A percentile compares a stretch with the other conserved stretches of the same genome.
These are phyloP conservation scores for Ephydatia muelleri DNA, from an alignment of 37 sponge, comb jelly and placozoan genomes.

Conservation along the genomic window DNA sequence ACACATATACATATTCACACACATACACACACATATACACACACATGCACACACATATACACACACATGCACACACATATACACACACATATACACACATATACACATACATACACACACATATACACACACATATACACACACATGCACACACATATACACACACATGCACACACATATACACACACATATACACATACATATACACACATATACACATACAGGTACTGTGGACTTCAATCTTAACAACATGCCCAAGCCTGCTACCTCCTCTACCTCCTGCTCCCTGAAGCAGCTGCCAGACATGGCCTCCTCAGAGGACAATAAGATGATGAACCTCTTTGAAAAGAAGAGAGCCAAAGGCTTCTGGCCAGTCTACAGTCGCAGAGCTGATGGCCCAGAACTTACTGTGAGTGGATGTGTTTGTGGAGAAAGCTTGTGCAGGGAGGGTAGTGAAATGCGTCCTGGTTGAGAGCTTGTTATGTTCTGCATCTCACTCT, in stretches of 20 bases:
- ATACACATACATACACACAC: background rate
- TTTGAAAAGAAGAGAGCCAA: slow-evolving; percentile 75
- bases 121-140: background rate
- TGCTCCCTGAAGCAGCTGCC: background rate
- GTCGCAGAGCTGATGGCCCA: background rate
- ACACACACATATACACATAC: background rate
- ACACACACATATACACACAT: too few species aligned
- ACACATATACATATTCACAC: background rate
- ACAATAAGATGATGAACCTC: slow-evolving; percentile 50
- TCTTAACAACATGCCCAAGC: background rate
- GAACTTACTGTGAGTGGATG: background rate
- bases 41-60: background rate
- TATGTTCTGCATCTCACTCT: too few species aligned
- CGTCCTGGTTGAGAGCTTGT: background rate
- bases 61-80: background rate
- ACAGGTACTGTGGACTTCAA: background rate
- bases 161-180: background rate
- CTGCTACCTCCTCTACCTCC: background rate
- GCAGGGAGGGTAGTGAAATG: background rate
- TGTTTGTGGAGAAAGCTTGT: background rate
- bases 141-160: background rate
- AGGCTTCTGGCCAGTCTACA: slow-evolving; percentile 86
- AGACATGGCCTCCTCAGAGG: background rate
- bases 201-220: background rate
- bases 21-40: background rate